Evolutionary conservation across 2,113 vertebrate species (phyloP), one percentile per base, ranked within the genome.

Genomic region (Cyphomyrus discorhynchus): DNA sequence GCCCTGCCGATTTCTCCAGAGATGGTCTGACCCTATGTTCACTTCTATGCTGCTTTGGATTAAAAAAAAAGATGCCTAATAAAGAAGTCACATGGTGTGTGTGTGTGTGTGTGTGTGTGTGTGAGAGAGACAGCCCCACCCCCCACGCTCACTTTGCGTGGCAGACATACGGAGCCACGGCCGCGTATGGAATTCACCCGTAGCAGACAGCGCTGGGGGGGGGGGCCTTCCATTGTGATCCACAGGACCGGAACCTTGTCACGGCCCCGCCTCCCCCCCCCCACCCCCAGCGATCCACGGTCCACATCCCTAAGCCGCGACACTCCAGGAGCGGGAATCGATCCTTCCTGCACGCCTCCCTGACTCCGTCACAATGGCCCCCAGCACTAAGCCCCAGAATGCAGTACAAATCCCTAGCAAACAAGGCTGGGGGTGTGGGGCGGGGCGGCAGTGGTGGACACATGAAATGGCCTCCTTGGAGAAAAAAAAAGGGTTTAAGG

Each of bases 281-380:
- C 1, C 35, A 53, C 52, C 52, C 52, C 52, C 52, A 53, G 52
- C 42, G 39, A 19, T 66, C 70, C 87, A 58, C 19, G 47, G 83
- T 56, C 39, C 66, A 66, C 49, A 87, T 66, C 91, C 13, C 24
- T 90, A 88, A 89, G 66, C 89, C 31, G 27, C 53, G 85, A 85
- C 82, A 84, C 89, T 89, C 86, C 46, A 39, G 86, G 88, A 89
- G 91, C 31, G 45, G 45, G 70, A 83, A 89, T 91, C 90, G 74
- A 88, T 89, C 74, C 88, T 88, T 6, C 45, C 85, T 89, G 90
- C 87, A 95, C 90, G 90, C 94, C 93, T 92, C 92, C 93, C 92
- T 94, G 93, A 92, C 93, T 92, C 94, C 91, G 93, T 90, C 80
- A 95, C 95, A 96, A 96, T 95, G 93, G 94, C 95, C 90, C 94